phyloP scores from a whole-genome alignment of 2,113 vertebrate genomes.

The Vireo altiloquus region DNA sequence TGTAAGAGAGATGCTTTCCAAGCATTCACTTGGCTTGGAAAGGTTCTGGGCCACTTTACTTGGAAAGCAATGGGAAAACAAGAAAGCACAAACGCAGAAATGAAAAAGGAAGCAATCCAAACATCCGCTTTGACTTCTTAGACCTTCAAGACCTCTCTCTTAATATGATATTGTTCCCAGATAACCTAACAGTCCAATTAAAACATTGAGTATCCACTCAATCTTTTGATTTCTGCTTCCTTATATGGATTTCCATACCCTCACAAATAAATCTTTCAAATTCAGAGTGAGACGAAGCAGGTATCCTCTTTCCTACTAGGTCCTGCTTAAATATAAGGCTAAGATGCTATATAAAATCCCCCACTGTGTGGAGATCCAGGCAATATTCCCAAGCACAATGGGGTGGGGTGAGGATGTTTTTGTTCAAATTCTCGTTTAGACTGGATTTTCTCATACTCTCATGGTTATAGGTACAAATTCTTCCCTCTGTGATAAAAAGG shows the following conservation, averaged over 20 bases:
- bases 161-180: background rate
- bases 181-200: background rate
- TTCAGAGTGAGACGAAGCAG: background rate
- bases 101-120: background rate
- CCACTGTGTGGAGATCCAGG: background rate
- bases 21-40: background rate
- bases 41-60: background rate
- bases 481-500: background rate
- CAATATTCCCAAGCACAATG: conserved; percentile 4
- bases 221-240: background rate
- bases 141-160: background rate
- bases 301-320: background rate
- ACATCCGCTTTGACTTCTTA: background rate
- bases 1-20: background rate
- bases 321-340: background rate
- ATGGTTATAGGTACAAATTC: background rate
- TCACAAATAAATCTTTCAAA: background rate
- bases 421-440: background rate
- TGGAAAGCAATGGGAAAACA: background rate
- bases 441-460: background rate
- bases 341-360: conserved; percentile 19
- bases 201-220: background rate
- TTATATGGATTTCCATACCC: background rate
- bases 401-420: conserved; percentile 1
- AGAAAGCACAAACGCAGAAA: accelerated